These are phyloP conservation scores for Mnemiopsis leidyi DNA, from an alignment of 37 sponge, comb jelly and placozoan genomes.

Conservation along the genomic window DNA sequence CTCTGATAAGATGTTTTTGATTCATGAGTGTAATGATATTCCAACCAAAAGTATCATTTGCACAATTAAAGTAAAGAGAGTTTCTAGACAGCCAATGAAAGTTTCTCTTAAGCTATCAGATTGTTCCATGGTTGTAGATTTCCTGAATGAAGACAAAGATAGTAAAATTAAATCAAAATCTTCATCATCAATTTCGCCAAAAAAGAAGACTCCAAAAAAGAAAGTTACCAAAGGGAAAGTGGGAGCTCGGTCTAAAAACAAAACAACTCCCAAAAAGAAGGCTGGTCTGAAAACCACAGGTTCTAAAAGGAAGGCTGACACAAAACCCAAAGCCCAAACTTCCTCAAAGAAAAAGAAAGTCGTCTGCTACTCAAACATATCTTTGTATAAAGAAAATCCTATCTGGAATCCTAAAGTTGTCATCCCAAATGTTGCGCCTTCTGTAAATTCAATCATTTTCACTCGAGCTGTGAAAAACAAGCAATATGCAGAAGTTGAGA, in stretches of 20 bases:
- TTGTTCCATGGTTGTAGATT: not conserved
- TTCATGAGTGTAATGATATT: constrained; percentile 51
- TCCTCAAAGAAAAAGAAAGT: constrained; percentile 47
- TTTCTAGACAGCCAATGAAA: not conserved
- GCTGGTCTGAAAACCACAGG: no score
- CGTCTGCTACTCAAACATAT: not conserved
- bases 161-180: not conserved
- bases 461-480: constrained; percentile 3
- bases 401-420: not conserved
- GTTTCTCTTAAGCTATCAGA: not conserved
- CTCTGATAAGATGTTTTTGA: not conserved
- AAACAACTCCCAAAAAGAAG: not conserved
- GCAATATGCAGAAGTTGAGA: constrained; percentile 9
- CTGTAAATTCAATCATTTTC: not conserved
- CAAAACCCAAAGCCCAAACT: not conserved
- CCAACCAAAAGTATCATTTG: not conserved
- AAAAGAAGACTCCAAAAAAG: not conserved
- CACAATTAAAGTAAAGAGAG: not conserved
- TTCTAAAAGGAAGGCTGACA: not conserved
- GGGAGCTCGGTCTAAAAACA: not conserved
- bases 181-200: not conserved
- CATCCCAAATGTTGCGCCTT: constrained; percentile 34
- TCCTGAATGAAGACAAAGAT: not conserved
- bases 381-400: not conserved
- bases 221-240: not conserved